Conservation (phyloP, 1,140 invertebrate species). For the Bombus pascuorum region DNA sequence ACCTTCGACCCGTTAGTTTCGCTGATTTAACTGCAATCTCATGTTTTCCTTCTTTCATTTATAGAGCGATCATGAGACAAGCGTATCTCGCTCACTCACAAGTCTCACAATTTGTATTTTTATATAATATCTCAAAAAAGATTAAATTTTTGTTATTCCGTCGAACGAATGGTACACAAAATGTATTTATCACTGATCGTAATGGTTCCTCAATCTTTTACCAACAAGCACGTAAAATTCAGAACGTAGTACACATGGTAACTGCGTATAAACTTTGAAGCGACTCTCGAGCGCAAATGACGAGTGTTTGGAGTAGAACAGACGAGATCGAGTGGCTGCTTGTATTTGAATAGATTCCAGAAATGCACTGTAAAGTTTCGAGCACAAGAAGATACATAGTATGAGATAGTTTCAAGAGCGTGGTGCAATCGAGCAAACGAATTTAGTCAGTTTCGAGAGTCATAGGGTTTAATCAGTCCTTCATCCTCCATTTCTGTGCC, state of each 20-base stretch:
- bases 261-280: not conserved
- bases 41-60: no score
- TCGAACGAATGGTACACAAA: no score
- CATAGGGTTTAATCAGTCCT: constrained; percentile 6
- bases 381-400: constrained; percentile 29
- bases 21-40: not conserved
- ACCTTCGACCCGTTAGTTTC: no score
- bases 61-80: no score
- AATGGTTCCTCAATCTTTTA: not conserved
- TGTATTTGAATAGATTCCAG: constrained; percentile 32
- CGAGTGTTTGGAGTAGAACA: constrained; percentile 9
- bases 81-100: no score
- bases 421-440: constrained; percentile 11
- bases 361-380: constrained; percentile 18
- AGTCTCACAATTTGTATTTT: no score
- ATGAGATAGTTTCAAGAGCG: constrained; percentile 22
- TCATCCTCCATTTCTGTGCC: not conserved
- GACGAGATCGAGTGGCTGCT: constrained; percentile 19
- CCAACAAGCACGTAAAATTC: not conserved
- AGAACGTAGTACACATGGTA: not conserved
- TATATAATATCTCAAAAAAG: no score
- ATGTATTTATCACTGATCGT: no score
- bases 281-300: not conserved
- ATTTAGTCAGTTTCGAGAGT: constrained; percentile 21
- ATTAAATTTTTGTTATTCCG: no score